Conservation (phyloP, 2,888 invertebrate species). For the Lasioglossum figueresi region DNA sequence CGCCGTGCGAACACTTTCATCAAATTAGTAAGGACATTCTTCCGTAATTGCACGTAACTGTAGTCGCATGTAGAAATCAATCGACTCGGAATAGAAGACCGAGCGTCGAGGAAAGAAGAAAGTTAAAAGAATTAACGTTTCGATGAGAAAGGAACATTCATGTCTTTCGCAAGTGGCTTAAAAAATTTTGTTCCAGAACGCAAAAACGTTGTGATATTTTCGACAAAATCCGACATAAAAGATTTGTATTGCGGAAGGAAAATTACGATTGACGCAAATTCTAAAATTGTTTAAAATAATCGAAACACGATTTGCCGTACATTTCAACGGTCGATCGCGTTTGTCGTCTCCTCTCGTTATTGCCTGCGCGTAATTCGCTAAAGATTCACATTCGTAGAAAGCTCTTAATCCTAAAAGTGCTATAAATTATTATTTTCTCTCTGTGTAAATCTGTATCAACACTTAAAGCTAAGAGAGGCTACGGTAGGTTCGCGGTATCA, state of each 20-base stretch:
- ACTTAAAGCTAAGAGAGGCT: constrained; percentile 65
- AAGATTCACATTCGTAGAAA: constrained; percentile 64
- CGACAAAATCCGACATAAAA: not conserved
- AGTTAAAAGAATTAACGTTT: not conserved
- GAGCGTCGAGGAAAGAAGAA: not conserved
- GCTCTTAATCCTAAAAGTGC: constrained; percentile 62
- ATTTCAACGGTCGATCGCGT: not conserved
- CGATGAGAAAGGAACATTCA: not conserved
- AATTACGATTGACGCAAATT: constrained; percentile 37
- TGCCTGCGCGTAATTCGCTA: constrained; percentile 47
- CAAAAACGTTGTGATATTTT: not conserved
- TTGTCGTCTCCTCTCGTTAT: constrained; percentile 1
- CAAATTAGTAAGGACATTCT: constrained; percentile 7
- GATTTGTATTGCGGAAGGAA: constrained; percentile 9
- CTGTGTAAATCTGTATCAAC: constrained; percentile 68
- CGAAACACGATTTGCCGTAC: constrained; percentile 59
- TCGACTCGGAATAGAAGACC: constrained; percentile 1
- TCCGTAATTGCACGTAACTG: constrained; percentile 10
- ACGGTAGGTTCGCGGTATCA: constrained; percentile 48
- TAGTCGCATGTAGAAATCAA: not conserved
- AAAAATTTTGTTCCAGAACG: not conserved
- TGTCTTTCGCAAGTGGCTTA: not conserved
- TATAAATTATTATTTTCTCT: constrained; percentile 72
- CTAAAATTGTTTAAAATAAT: constrained; percentile 47
- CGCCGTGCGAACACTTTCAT: constrained; percentile 9